phyloP scores from a whole-genome alignment of 23 tunicate species.

The Phallusia fumigata region DNA sequence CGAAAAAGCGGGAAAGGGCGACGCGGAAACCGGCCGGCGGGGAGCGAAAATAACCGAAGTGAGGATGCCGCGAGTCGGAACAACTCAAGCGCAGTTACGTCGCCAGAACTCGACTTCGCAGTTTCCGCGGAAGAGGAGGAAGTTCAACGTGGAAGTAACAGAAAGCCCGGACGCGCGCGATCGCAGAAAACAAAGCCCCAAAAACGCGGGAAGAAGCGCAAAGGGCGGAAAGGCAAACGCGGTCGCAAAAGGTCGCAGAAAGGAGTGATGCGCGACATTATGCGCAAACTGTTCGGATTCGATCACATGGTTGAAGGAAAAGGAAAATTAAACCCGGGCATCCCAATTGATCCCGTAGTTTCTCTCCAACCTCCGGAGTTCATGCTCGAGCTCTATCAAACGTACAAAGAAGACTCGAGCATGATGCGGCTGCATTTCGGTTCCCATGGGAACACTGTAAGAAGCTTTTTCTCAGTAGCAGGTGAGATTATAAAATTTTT shows the following conservation, averaged over 20 bases:
- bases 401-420: conserved; percentile 61
- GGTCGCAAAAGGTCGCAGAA: not conserved
- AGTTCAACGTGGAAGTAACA: not conserved
- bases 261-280: conserved; percentile 34
- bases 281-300: conserved; percentile 81
- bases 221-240: not conserved
- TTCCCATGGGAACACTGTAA: conserved; percentile 77
- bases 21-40: not conserved
- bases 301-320: conserved; percentile 53
- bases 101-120: not conserved
- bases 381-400: conserved; percentile 74
- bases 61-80: not conserved
- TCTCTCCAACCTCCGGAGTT: conserved; percentile 77
- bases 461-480: conserved; percentile 87
- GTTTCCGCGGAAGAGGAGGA: not conserved
- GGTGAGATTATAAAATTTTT: no score
- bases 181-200: not conserved
- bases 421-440: conserved; percentile 35
- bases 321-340: not conserved
- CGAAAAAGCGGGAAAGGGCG: not conserved
- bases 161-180: not conserved
- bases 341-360: not conserved
- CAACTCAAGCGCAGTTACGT: not conserved
- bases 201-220: conserved; percentile 22
- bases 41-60: not conserved